Percentiles rank a stretch among this genome's conserved stretches.
These are phyloP conservation scores for Pseudococcus jackbeardsleyi DNA, from an alignment of 2,888 invertebrate species.

Conservation along the genomic window DNA sequence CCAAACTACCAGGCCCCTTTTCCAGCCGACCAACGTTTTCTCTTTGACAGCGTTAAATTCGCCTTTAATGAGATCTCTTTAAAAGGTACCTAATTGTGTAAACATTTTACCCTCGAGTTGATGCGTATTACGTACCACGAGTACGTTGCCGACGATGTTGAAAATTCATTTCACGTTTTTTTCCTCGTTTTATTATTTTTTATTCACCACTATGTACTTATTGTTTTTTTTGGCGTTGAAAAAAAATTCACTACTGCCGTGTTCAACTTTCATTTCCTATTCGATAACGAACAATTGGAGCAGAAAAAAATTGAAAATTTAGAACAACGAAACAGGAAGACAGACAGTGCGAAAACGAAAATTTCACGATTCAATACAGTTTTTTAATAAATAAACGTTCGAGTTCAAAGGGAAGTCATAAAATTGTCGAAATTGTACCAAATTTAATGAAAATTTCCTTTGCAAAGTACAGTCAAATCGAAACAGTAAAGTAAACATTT, in stretches of 20 bases:
- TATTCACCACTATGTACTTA: not conserved
- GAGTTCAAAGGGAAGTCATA: not conserved
- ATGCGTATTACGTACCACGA: too few species aligned
- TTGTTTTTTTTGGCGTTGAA: constrained; percentile 1
- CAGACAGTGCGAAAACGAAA: not conserved
- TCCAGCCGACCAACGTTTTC: constrained; percentile 18
- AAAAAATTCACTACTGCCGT: not conserved
- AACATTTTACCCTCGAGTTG: constrained; percentile 1
- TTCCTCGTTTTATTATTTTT: not conserved
- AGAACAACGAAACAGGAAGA: not conserved
- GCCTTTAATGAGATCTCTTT: constrained; percentile 43
- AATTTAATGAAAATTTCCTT: not conserved
- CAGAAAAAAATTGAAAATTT: not conserved
- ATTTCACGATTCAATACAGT: not conserved
- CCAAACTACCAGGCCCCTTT: constrained; percentile 3
- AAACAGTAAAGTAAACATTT: too few species aligned
- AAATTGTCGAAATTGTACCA: too few species aligned
- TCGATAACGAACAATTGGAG: constrained; percentile 14
- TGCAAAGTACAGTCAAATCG: too few species aligned
- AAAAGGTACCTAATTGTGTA: constrained; percentile 9
- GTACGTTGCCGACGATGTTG: not conserved
- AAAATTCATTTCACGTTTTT: not conserved
- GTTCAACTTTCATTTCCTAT: not conserved
- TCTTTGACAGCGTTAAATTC: constrained; percentile 49
- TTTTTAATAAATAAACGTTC: not conserved